Evolutionary conservation across 2,888 invertebrate species (phyloP), one percentile per base, ranked within the genome.

Genomic region (Lysandra bellargus): DNA sequence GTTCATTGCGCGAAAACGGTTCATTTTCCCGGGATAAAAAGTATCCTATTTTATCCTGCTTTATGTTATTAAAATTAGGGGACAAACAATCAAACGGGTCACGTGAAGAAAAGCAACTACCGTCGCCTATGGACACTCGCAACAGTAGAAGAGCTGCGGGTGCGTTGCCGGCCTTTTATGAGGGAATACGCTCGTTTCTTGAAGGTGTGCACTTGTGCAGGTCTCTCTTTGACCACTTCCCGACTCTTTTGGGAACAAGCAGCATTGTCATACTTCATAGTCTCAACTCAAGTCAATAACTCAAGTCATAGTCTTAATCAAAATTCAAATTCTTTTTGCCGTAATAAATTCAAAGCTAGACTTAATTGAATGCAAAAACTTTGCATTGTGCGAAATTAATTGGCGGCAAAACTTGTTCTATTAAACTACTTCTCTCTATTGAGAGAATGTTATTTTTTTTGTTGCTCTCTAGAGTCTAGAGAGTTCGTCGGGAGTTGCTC

Each of bases 351-450:
- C 69, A 37, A 64, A 64, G 30, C 69, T 4, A 69, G 14, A 33
- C 1, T 17, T 69, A 69, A 37, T 69, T 69, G 69, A 69, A 69
- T 69, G 5, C 69, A 37, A 69, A 69, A 69, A 69, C 12, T 14
- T 5, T 64, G 64, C 64, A 64, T 64, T 64, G 69, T 69, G 69
- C 69, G 17, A 69, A 69, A 69, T 69, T 69, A 69, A 69, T 69
- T 69, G 69, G 14, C 69, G 6, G 33, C 9, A 23, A 23, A 64
- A 64, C 61, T 69, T 33, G 69, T 69, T 69, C 69, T 14, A 12
- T 30, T 69, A 33, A 69, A 33, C 69, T 69, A 33, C 33, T 69
- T 69, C 33, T 69, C 14, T 69, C 14, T 69, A 37, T 33, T 14
- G 2, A 69, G 17, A 14, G 23, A 57, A 57, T 57, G 57, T 14